These are phyloP conservation scores for Melanocharis versteri DNA, from an alignment of 2,113 vertebrate species.

Conservation along the genomic window DNA sequence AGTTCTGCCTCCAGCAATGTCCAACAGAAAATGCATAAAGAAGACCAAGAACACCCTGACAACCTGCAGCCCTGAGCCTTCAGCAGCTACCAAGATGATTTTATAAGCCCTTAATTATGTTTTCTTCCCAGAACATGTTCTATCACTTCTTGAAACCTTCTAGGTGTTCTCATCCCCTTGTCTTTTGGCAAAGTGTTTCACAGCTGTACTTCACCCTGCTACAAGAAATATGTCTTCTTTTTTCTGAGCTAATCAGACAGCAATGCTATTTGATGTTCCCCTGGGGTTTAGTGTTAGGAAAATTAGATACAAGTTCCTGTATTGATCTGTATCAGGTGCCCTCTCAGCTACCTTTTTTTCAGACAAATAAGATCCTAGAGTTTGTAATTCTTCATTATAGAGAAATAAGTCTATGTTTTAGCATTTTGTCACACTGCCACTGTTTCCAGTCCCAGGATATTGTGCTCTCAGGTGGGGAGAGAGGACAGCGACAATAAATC, in stretches of 20 bases:
- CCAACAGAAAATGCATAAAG: neutral
- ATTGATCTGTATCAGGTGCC: neutral
- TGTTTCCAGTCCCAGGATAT: neutral
- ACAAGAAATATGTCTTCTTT: neutral
- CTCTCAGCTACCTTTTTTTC: neutral
- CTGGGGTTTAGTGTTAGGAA: neutral
- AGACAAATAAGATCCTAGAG: neutral
- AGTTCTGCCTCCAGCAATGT: neutral
- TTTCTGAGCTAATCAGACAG: neutral
- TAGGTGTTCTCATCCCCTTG: neutral
- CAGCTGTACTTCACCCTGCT: neutral
- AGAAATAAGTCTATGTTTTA: neutral
- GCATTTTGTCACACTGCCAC: neutral
- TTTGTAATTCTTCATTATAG: neutral
- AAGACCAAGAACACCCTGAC: neutral
- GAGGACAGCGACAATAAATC: neutral
- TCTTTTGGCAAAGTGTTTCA: neutral
- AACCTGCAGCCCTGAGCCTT: neutral
- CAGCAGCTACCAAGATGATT: neutral
- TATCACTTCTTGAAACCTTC: neutral
- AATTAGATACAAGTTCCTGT: neutral
- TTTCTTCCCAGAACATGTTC: neutral
- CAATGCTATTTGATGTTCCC: neutral
- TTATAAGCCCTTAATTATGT: neutral
- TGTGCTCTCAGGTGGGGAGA: neutral